phyloP scores from a whole-genome alignment of 2,888 invertebrate species.

The Euproctis similis region DNA sequence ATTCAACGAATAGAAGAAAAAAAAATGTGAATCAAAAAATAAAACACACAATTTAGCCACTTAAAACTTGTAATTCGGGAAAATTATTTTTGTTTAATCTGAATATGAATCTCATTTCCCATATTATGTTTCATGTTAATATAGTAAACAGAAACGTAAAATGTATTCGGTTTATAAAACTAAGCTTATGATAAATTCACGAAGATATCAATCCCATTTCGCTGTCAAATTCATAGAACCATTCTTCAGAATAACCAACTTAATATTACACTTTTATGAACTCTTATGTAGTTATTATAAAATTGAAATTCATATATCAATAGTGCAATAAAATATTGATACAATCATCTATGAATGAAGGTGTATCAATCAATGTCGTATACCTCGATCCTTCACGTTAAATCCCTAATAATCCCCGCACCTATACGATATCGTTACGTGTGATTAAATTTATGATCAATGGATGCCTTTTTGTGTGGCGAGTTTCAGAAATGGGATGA shows the following conservation, averaged over 20 bases:
- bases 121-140: no score
- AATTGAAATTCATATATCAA: conserved; percentile 5
- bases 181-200: conserved; percentile 35
- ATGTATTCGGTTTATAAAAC: conserved; percentile 19
- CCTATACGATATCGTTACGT: conserved; percentile 27
- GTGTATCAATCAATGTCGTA: conserved; percentile 52
- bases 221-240: conserved; percentile 29
- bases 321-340: conserved; percentile 11
- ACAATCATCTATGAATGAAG: conserved; percentile 30
- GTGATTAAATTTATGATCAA: conserved; percentile 29
- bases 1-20: no score
- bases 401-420: conserved; percentile 22
- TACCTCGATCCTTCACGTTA: conserved; percentile 34
- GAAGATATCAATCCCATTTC: conserved; percentile 32
- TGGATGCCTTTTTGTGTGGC: conserved; percentile 12
- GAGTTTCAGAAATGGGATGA: neutral
- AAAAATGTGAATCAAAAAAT: no score
- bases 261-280: neutral
- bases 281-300: conserved; percentile 3
- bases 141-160: conserved; percentile 7
- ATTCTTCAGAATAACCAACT: conserved; percentile 21
- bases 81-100: no score
- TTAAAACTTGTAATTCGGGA: no score
- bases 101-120: no score
- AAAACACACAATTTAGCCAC: no score